A percentile compares a stretch with the other conserved stretches of the same genome.
Evolutionary conservation across 2,113 vertebrate species (phyloP).

Genomic region (Carettochelys insculpta): DNA sequence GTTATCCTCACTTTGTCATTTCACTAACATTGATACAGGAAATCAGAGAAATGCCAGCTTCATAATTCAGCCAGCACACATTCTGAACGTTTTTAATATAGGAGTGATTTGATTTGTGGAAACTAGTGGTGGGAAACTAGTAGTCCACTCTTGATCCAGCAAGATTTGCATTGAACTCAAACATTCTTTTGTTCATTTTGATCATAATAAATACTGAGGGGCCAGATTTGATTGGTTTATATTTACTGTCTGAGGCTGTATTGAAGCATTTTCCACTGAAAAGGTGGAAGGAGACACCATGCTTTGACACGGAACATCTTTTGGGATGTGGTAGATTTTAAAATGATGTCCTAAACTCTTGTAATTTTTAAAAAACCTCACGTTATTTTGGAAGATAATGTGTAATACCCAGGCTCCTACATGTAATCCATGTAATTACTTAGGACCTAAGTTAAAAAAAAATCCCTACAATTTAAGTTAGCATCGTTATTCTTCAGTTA

Average conservation of each 20-base stretch:
- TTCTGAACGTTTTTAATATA: background rate
- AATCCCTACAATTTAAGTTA: too few species aligned
- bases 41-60: background rate
- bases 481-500: too few species aligned
- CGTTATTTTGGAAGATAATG: background rate
- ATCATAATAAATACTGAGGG: background rate
- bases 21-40: background rate
- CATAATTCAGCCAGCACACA: background rate
- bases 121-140: background rate
- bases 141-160: background rate
- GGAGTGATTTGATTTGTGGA: background rate
- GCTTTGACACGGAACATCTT: background rate
- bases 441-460: too few species aligned
- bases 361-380: background rate
- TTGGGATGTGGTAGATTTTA: background rate
- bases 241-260: background rate
- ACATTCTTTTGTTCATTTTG: background rate
- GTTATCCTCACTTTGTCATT: background rate
- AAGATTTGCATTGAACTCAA: background rate
- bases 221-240: background rate
- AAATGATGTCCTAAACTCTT: background rate
- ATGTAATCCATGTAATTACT: too few species aligned
- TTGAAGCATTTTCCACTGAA: background rate
- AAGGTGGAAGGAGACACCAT: background rate
- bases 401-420: accelerated